These are phyloP conservation scores for Zootoca vivipara DNA, from an alignment of 2,113 vertebrate species.

Conservation along the genomic window DNA sequence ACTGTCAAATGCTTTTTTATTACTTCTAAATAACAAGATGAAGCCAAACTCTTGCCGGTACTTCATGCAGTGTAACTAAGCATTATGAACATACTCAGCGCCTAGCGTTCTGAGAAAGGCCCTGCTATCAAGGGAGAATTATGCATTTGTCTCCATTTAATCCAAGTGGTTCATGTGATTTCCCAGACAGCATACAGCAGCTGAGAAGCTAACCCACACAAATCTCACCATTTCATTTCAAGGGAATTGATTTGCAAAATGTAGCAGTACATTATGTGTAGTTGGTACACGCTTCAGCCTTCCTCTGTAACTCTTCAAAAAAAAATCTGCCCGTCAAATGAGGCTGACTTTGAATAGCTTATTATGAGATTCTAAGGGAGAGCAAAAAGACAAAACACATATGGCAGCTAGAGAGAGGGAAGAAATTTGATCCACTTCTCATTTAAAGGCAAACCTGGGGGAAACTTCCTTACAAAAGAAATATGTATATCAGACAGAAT, in stretches of 20 bases:
- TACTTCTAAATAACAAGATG: conserved; percentile 27
- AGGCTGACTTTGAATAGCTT: not conserved
- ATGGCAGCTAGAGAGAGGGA: not conserved
- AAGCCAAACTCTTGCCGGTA: conserved; percentile 19
- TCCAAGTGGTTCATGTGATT: conserved; percentile 21
- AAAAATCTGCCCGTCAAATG: not conserved
- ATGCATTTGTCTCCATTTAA: conserved; percentile 22
- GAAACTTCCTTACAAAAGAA: too few species aligned
- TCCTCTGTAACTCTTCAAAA: conserved; percentile 42
- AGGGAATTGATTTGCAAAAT: conserved; percentile 37
- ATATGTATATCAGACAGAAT: too few species aligned
- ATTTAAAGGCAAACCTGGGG: too few species aligned
- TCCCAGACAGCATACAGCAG: conserved; percentile 12
- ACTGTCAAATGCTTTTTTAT: conserved; percentile 46
- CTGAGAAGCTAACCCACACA: conserved; percentile 9
- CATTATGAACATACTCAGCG: not conserved
- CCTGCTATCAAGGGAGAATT: conserved; percentile 10
- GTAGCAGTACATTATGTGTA: conserved; percentile 33
- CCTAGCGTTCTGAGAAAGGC: not conserved
- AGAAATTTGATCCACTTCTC: too few species aligned
- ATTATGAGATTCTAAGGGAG: conserved; percentile 13
- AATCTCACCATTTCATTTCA: conserved; percentile 29
- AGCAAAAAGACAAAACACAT: not conserved
- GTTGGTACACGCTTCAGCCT: conserved; percentile 36
- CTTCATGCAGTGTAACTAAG: not conserved